phyloP scores from a whole-genome alignment of 2,888 invertebrate species.

The Brenthis daphne region DNA sequence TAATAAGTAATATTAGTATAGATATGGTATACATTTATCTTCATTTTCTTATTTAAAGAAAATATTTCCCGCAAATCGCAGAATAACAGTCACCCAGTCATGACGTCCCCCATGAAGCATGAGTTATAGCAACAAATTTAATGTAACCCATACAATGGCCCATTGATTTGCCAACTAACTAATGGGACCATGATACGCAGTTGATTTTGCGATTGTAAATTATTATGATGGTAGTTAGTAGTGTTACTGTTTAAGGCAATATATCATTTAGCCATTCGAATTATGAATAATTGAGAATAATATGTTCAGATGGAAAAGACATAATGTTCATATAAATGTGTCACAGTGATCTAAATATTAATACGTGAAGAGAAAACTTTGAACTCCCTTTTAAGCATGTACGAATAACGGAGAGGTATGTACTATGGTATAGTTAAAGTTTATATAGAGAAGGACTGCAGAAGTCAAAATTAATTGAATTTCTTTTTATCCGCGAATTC shows the following conservation, averaged over 20 bases:
- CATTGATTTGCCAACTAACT: constrained; percentile 62
- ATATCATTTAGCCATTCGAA: not conserved
- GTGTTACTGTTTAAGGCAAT: not conserved
- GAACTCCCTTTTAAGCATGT: too few species aligned
- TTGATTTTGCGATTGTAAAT: constrained; percentile 42
- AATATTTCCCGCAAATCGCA: not conserved
- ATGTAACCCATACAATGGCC: constrained; percentile 59
- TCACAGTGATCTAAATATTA: not conserved
- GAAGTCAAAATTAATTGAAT: too few species aligned
- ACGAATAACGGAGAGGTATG: too few species aligned
- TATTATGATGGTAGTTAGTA: constrained; percentile 8
- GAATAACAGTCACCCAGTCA: not conserved
- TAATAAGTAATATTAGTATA: too few species aligned
- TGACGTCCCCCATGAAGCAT: constrained; percentile 40
- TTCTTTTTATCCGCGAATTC: too few species aligned
- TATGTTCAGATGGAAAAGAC: not conserved
- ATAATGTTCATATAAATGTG: constrained; percentile 2
- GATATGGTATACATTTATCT: not conserved
- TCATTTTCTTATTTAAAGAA: not conserved
- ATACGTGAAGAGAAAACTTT: too few species aligned
- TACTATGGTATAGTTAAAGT: too few species aligned
- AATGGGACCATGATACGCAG: constrained; percentile 54
- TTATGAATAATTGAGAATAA: not conserved
- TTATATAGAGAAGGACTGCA: too few species aligned
- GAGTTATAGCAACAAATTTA: constrained; percentile 63